Conservation (phyloP, 2,113 vertebrate genomes). For the Stigmatopora argus region DNA sequence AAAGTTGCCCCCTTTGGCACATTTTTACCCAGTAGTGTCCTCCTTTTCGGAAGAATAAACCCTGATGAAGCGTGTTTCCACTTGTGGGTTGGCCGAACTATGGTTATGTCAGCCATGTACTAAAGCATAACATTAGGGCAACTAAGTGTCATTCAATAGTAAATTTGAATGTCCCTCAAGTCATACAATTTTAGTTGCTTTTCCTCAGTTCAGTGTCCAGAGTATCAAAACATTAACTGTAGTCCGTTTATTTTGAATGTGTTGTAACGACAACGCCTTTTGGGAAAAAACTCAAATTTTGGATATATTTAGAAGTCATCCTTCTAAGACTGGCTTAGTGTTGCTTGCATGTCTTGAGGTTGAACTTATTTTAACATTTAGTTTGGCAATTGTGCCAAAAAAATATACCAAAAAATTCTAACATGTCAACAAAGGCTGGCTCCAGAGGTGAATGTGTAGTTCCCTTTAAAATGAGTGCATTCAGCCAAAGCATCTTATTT, state of each 20-base stretch:
- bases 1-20: not conserved
- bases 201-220: not conserved
- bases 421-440: too few species aligned
- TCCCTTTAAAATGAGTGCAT: too few species aligned
- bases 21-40: too few species aligned
- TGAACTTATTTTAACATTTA: not conserved
- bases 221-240: not conserved
- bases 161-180: not conserved
- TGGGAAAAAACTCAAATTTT: not conserved
- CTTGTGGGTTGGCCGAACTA: too few species aligned
- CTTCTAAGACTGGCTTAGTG: not conserved
- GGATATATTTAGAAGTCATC: not conserved
- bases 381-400: too few species aligned
- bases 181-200: not conserved
- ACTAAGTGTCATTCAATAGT: not conserved
- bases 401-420: too few species aligned
- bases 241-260: not conserved
- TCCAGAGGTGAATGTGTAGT: too few species aligned
- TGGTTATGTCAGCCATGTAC: not conserved
- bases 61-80: too few species aligned
- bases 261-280: not conserved
- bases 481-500: too few species aligned
- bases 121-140: not conserved
- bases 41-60: too few species aligned
- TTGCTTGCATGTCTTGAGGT: not conserved